A percentile compares a stretch with the other conserved stretches of the same genome.
These are phyloP conservation scores for Eledone cirrhosa DNA, from an alignment of 2,888 invertebrate species.

Conservation along the genomic window DNA sequence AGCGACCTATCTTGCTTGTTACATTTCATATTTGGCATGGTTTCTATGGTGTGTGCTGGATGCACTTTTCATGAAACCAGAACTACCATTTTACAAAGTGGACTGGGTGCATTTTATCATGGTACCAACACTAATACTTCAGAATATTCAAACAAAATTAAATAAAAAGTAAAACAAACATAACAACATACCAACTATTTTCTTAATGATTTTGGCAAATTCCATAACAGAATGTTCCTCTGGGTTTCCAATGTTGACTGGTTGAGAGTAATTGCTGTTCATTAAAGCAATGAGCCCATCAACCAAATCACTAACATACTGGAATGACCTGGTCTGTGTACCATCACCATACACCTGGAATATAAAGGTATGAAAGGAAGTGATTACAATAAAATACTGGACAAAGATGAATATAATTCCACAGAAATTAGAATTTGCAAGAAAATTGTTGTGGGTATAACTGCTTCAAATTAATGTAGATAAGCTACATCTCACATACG, in stretches of 20 bases:
- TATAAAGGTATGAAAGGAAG: background rate
- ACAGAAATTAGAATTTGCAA: background rate
- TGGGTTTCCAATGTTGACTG: constrained; percentile 97
- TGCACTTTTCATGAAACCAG: too few relatives aligned
- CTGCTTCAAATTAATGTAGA: background rate
- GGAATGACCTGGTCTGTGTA: constrained; percentile 86
- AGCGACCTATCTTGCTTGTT: too few relatives aligned
- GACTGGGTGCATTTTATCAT: too few relatives aligned
- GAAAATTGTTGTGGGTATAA: background rate
- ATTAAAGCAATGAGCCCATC: constrained; percentile 92
- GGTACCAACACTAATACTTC: too few relatives aligned
- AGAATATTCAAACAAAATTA: too few relatives aligned
- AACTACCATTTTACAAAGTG: too few relatives aligned
- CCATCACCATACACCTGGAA: constrained; percentile 71
- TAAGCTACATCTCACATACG: background rate
- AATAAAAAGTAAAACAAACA: too few relatives aligned
- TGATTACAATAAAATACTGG: background rate
- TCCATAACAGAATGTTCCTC: constrained; percentile 94
- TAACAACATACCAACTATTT: constrained; percentile 67
- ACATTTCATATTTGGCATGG: too few relatives aligned
- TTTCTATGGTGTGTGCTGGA: too few relatives aligned
- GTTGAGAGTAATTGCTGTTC: constrained; percentile 90
- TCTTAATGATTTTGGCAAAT: constrained; percentile 70
- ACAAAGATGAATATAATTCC: too few relatives aligned
- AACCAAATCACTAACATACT: constrained; percentile 96